Percentiles rank a stretch among this genome's conserved stretches.
Evolutionary conservation across 2,888 invertebrate genomes (phyloP).

Genomic region (Microdon myrmicae): DNA sequence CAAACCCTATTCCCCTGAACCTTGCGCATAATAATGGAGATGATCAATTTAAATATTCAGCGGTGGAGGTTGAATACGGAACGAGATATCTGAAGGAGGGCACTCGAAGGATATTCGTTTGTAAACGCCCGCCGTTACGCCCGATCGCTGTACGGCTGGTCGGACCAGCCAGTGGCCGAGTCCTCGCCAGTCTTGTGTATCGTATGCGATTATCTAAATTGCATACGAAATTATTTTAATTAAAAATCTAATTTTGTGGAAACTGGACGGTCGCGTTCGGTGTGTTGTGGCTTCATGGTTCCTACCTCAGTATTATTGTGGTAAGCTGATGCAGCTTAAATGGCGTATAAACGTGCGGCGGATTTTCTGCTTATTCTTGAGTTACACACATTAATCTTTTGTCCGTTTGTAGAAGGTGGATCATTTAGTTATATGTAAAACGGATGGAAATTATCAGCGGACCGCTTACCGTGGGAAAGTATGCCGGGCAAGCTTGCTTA

Average conservation of each 20-base stretch:
- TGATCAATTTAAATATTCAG: slow-evolving; percentile 66
- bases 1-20: slow-evolving; percentile 28
- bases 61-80: slow-evolving; percentile 12
- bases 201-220: slow-evolving; percentile 67
- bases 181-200: slow-evolving; percentile 40
- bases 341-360: too few relatives aligned
- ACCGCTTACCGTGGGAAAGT: slow-evolving; percentile 38
- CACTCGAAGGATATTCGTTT: slow-evolving; percentile 50
- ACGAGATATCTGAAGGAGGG: slow-evolving; percentile 36
- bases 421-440: slow-evolving; percentile 43
- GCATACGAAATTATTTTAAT: slow-evolving; percentile 68
- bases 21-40: slow-evolving; percentile 60
- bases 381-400: slow-evolving; percentile 44
- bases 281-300: slow-evolving; percentile 9
- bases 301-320: too few relatives aligned
- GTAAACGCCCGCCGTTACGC: slow-evolving; percentile 53
- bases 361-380: slow-evolving; percentile 14
- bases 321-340: too few relatives aligned
- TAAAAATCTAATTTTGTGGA: slow-evolving; percentile 66
- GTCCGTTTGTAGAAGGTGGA: slow-evolving; percentile 17
- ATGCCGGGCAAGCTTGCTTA: too few relatives aligned
- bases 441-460: slow-evolving; percentile 41
- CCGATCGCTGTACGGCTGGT: slow-evolving; percentile 41
- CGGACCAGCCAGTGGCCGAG: slow-evolving; percentile 21
- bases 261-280: slow-evolving; percentile 29